These are phyloP conservation scores for Catalaphyllia jardinei DNA, from an alignment of 64 coral and sea anemone genomes.

Conservation along the genomic window DNA sequence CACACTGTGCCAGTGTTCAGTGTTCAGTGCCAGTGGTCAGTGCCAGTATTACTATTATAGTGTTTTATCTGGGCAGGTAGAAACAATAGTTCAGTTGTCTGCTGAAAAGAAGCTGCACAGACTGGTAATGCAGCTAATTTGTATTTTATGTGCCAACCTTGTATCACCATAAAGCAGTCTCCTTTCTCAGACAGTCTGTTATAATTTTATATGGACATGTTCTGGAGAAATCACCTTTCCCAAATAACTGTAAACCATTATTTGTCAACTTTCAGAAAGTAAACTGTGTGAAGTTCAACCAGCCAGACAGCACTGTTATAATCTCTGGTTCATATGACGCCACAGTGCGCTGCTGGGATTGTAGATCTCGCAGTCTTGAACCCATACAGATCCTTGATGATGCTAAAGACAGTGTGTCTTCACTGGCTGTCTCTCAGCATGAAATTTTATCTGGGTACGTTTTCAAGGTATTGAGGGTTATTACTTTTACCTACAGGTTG, in stretches of 20 bases:
- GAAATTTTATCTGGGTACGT: conserved; percentile 95
- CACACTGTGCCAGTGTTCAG: too few relatives aligned
- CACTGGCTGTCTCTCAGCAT: conserved; percentile 78
- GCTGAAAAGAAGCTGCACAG: too few relatives aligned
- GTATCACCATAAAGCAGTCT: too few relatives aligned
- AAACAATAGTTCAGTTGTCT: too few relatives aligned
- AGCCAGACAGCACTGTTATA: conserved; percentile 82
- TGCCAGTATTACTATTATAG: too few relatives aligned
- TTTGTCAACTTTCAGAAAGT: conserved; percentile 58
- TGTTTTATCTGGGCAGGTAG: too few relatives aligned
- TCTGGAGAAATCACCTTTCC: too few relatives aligned
- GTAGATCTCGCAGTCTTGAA: conserved; percentile 82
- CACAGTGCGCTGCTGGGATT: conserved; percentile 89
- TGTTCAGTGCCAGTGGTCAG: too few relatives aligned
- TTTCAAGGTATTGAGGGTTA: not conserved
- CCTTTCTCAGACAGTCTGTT: too few relatives aligned
- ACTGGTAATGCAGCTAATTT: too few relatives aligned
- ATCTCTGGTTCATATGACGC: conserved; percentile 96
- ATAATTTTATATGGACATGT: too few relatives aligned
- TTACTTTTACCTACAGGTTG: not conserved
- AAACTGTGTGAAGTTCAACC: conserved; percentile 95
- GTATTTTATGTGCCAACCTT: too few relatives aligned
- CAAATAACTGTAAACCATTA: not conserved
- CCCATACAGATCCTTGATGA: conserved; percentile 95
- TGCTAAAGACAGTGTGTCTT: conserved; percentile 92